Conservation (phyloP, 2,113 vertebrate genomes). For the Riparia riparia region DNA sequence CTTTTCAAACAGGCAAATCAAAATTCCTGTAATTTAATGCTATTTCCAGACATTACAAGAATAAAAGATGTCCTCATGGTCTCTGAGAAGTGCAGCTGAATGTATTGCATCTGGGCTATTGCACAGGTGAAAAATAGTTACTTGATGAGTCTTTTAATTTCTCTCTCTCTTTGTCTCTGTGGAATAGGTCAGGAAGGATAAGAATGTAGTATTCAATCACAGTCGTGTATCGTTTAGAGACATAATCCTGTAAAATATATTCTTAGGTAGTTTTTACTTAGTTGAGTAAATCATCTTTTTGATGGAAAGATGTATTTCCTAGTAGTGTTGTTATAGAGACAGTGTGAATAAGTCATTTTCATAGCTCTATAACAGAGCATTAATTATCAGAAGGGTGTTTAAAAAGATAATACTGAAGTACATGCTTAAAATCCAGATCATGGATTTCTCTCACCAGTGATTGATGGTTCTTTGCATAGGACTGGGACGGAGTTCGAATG, state of each 20-base stretch:
- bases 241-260: background rate
- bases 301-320: background rate
- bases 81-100: background rate
- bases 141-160: background rate
- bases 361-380: background rate
- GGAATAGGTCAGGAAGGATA: background rate
- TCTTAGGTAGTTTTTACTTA: background rate
- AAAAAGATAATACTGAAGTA: background rate
- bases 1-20: background rate
- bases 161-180: background rate
- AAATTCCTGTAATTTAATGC: background rate
- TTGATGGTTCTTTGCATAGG: background rate
- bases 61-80: background rate
- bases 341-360: background rate
- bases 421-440: background rate
- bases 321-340: background rate
- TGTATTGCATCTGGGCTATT: background rate
- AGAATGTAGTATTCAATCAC: background rate
- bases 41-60: background rate
- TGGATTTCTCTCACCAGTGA: background rate
- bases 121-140: background rate
- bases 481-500: background rate
- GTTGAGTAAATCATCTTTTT: background rate
- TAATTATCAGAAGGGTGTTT: background rate
- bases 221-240: background rate